A percentile compares a stretch with the other conserved stretches of the same genome.
phyloP scores from a whole-genome alignment of 2,797 vertebrate species.

The Halcyon badia region DNA sequence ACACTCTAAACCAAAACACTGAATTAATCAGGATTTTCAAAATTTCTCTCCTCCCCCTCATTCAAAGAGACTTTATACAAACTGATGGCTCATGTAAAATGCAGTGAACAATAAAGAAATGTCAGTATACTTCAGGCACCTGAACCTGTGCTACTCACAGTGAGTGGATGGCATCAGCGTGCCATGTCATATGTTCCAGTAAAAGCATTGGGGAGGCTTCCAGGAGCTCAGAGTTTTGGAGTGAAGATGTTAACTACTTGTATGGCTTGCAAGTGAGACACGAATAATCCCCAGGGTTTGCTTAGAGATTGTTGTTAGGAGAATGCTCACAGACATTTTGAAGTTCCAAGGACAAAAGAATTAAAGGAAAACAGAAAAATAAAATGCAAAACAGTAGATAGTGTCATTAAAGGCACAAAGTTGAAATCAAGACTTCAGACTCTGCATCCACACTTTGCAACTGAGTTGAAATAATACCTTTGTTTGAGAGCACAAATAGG shows the following conservation, averaged over 20 bases:
- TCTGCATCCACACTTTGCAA: not conserved
- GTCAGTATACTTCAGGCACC: not conserved
- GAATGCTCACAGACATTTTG: not conserved
- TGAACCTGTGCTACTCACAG: not conserved
- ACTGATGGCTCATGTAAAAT: not conserved
- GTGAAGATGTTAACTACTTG: not conserved
- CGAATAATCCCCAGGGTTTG: not conserved
- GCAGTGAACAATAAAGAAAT: not conserved
- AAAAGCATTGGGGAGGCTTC: not conserved
- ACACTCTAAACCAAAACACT: not conserved
- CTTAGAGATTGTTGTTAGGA: not conserved
- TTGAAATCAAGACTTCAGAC: not conserved
- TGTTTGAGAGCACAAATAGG: not conserved
- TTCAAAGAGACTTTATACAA: not conserved
- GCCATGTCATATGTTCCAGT: not conserved
- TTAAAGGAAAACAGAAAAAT: not conserved
- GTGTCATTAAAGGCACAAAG: not conserved
- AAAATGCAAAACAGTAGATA: not conserved
- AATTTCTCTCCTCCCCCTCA: not conserved
- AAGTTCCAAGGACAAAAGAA: not conserved
- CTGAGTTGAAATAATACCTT: not conserved
- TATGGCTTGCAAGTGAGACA: not conserved
- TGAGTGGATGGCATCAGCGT: not conserved
- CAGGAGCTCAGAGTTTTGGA: not conserved
- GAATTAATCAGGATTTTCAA: not conserved